Percentiles rank a stretch among this genome's conserved stretches.
Evolutionary conservation across 2,888 invertebrate genomes (phyloP).

Genomic region (Tricholauxania praeusta): DNA sequence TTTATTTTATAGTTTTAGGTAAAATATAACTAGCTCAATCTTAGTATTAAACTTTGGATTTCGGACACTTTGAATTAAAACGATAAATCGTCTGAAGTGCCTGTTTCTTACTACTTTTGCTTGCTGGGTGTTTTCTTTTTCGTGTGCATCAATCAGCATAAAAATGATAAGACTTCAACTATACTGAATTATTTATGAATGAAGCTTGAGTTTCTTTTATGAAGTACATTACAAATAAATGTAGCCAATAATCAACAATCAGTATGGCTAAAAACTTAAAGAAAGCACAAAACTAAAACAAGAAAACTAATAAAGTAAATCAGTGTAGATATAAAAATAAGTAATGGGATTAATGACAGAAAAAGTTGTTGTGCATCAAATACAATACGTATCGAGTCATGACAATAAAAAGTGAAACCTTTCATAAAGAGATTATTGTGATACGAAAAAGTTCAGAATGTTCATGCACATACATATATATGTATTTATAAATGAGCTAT

Average conservation of each 20-base stretch:
- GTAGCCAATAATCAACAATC: conserved; percentile 20
- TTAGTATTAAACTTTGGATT: background rate
- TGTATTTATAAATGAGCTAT: too few species aligned
- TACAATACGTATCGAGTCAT: too few species aligned
- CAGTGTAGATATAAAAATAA: background rate
- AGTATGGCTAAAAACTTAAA: background rate
- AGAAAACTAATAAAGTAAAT: background rate
- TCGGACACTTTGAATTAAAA: too few species aligned
- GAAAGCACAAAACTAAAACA: background rate
- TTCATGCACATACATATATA: too few species aligned
- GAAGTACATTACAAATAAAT: conserved; percentile 25
- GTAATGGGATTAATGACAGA: too few species aligned
- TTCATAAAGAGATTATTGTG: too few species aligned
- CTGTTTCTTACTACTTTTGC: too few species aligned
- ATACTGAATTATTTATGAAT: conserved; percentile 20
- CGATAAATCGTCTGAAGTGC: too few species aligned
- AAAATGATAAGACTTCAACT: background rate
- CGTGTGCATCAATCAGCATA: background rate
- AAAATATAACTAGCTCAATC: background rate
- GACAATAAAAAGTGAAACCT: too few species aligned
- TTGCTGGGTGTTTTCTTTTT: background rate
- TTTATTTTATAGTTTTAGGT: background rate
- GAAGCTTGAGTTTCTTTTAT: conserved; percentile 18
- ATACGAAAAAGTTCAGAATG: too few species aligned
- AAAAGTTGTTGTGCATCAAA: too few species aligned